A percentile compares a stretch with the other conserved stretches of the same genome.
Evolutionary conservation across 2,113 vertebrate species (phyloP).

Genomic region (Daboia siamensis): DNA sequence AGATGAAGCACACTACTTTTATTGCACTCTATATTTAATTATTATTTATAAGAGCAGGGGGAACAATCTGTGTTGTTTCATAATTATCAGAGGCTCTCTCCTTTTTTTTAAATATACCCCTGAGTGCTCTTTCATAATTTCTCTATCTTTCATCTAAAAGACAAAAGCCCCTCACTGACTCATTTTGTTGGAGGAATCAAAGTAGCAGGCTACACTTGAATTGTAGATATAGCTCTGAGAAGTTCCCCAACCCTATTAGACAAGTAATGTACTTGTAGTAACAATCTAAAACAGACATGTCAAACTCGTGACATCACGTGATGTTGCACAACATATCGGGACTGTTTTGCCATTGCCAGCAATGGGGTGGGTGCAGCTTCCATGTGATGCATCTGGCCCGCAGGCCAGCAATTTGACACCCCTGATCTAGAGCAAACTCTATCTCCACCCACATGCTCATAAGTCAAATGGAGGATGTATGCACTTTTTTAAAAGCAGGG

Average conservation of each 20-base stretch:
- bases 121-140: neutral
- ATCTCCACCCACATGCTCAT: neutral
- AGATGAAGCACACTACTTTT: neutral
- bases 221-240: neutral
- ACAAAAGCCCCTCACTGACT: neutral
- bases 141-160: neutral
- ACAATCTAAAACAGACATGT: neutral
- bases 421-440: neutral
- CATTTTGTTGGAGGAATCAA: neutral
- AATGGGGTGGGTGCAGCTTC: too few relatives aligned
- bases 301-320: neutral
- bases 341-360: too few relatives aligned
- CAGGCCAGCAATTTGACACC: too few relatives aligned
- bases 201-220: neutral
- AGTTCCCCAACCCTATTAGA: neutral
- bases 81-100: neutral
- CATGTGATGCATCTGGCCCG: too few relatives aligned
- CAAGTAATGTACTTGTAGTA: neutral
- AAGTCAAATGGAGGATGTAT: neutral
- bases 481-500: neutral
- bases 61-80: neutral
- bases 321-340: accelerated
- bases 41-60: neutral
- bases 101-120: neutral
- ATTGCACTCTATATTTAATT: neutral